phyloP scores from a whole-genome alignment of 2,113 vertebrate species.

The Hylia prasina region DNA sequence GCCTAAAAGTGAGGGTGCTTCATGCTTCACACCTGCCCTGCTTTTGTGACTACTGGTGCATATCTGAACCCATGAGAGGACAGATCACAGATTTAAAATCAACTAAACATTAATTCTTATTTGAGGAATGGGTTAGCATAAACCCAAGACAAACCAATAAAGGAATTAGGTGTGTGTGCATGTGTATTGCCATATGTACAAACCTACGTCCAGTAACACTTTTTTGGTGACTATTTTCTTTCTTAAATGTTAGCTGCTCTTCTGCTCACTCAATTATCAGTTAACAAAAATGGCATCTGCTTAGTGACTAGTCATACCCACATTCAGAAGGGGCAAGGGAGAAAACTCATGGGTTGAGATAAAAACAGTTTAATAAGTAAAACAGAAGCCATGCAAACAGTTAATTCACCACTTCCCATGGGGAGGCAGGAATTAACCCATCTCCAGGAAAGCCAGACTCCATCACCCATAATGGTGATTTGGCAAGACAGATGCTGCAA shows the following conservation, averaged over 20 bases:
- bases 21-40: background rate
- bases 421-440: background rate
- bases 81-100: background rate
- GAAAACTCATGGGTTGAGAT: background rate
- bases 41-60: background rate
- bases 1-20: background rate
- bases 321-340: background rate
- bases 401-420: background rate
- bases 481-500: background rate
- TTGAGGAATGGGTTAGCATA: background rate
- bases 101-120: background rate
- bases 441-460: background rate
- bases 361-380: background rate
- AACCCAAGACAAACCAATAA: background rate
- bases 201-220: background rate
- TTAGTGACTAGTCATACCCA: background rate
- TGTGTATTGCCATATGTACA: background rate
- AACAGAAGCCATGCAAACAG: background rate
- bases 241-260: background rate
- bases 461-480: rapidly evolving
- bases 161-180: background rate
- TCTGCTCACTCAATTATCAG: background rate
- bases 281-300: background rate
- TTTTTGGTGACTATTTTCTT: background rate
- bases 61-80: background rate